Percentiles rank a stretch among this genome's conserved stretches.
phyloP scores from a whole-genome alignment of 2,888 invertebrate genomes.

The Cheilosia vernalis region DNA sequence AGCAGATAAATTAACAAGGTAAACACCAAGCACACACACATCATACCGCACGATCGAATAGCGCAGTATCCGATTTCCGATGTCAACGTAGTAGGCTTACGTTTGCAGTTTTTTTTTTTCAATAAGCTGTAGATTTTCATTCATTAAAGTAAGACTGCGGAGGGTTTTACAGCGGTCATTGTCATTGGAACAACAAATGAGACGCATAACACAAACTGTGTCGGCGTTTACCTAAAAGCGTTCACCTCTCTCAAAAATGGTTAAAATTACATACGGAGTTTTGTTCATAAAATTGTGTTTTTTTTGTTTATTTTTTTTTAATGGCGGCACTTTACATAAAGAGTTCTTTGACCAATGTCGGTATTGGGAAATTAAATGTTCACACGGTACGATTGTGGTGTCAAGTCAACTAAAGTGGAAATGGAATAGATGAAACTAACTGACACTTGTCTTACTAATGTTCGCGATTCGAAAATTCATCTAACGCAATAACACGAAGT shows the following conservation, averaged over 20 bases:
- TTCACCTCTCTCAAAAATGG: conserved; percentile 43
- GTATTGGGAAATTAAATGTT: conserved; percentile 3
- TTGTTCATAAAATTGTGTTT: background rate
- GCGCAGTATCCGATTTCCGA: conserved; percentile 25
- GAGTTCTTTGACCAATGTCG: conserved; percentile 25
- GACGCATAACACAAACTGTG: conserved; percentile 3
- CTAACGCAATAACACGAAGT: background rate
- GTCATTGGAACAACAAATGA: background rate
- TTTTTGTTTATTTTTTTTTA: background rate
- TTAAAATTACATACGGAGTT: conserved; percentile 8
- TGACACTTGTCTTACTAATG: no score
- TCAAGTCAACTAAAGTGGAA: no score
- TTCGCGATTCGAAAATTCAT: no score
- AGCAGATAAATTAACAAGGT: conserved; percentile 32
- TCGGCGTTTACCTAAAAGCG: conserved; percentile 37
- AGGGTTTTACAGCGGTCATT: conserved; percentile 14
- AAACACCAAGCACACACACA: conserved; percentile 21
- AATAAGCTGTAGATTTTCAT: conserved; percentile 56
- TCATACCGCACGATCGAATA: background rate
- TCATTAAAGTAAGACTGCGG: conserved; percentile 32
- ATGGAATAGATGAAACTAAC: no score
- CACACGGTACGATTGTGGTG: conserved; percentile 2
- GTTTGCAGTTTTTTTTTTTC: conserved; percentile 13
- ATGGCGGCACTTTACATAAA: conserved; percentile 20
- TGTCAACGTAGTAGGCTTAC: conserved; percentile 46